Percentiles rank a stretch among this genome's conserved stretches.
phyloP scores from a whole-genome alignment of 1,140 invertebrate species.

The Hyles euphorbiae region DNA sequence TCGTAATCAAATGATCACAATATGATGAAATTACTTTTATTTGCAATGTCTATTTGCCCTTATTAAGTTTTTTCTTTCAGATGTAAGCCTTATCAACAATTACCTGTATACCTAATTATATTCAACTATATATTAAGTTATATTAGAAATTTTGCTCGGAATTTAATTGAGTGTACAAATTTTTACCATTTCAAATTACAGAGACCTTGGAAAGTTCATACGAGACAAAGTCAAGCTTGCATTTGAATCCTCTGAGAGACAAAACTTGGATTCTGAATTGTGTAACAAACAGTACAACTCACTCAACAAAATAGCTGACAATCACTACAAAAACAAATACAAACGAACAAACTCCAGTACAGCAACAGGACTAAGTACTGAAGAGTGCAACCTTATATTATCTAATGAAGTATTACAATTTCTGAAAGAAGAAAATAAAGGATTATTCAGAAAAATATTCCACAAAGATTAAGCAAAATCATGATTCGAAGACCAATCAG shows the following conservation, averaged over 20 bases:
- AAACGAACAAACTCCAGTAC: slow-evolving; percentile 75
- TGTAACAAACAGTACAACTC: slow-evolving; percentile 81
- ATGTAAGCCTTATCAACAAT: too few species aligned
- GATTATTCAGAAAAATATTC: slow-evolving; percentile 73
- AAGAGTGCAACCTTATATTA: slow-evolving; percentile 83
- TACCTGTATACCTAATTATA: too few species aligned
- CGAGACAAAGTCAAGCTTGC: slow-evolving; percentile 80
- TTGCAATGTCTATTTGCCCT: too few species aligned
- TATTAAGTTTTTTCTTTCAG: too few species aligned
- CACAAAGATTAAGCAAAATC: slow-evolving; percentile 40
- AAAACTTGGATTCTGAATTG: slow-evolving; percentile 73
- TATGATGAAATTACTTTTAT: too few species aligned
- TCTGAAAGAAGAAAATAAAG: slow-evolving; percentile 77
- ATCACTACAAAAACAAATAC: slow-evolving; percentile 82
- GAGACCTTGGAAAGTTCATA: slow-evolving; percentile 86
- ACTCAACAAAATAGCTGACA: slow-evolving; percentile 82
- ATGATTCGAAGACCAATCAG: slow-evolving; percentile 38
- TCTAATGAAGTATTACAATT: slow-evolving; percentile 82
- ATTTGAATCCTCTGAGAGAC: slow-evolving; percentile 78
- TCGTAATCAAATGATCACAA: too few species aligned
- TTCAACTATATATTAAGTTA: too few species aligned
- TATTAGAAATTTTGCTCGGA: too few species aligned
- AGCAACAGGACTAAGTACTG: slow-evolving; percentile 80
- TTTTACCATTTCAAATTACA: slow-evolving; percentile 53
- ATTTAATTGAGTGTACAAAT: background rate